Percentiles rank a stretch among this genome's conserved stretches.
Evolutionary conservation across 2,113 vertebrate species (phyloP).

Genomic region (Vulpes lagopus): DNA sequence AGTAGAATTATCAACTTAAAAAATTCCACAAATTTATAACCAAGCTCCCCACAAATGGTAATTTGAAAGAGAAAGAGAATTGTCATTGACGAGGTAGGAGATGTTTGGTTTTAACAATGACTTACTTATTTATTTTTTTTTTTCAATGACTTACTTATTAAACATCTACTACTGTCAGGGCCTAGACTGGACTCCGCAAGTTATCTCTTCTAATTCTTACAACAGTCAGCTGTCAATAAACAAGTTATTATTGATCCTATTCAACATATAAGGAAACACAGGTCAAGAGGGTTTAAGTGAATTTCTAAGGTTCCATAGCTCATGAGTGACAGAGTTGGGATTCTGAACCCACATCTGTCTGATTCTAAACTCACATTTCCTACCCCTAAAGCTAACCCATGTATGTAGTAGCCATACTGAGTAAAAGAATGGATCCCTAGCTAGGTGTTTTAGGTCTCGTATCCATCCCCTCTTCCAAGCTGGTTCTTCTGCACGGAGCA

Average conservation of each 20-base stretch:
- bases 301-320: background rate
- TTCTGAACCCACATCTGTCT: background rate
- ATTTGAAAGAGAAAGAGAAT: constrained; percentile 8
- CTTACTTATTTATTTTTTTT: constrained; percentile 54
- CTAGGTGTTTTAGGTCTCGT: constrained; percentile 18
- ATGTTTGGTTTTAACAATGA: background rate
- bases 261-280: constrained; percentile 29
- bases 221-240: background rate
- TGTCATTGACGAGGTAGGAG: background rate
- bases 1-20: constrained; percentile 12
- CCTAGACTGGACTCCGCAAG: background rate
- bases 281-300: background rate
- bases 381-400: background rate
- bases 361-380: constrained; percentile 12
- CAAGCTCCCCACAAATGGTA: background rate
- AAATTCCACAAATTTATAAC: background rate
- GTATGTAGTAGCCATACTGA: background rate
- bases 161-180: background rate
- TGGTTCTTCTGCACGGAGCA: background rate
- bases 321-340: background rate
- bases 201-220: constrained; percentile 25
- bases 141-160: constrained; percentile 30
- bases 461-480: background rate
- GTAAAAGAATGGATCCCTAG: background rate
- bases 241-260: background rate